Conservation (phyloP, 2,797 vertebrate genomes). For the Myotis daubentonii region DNA sequence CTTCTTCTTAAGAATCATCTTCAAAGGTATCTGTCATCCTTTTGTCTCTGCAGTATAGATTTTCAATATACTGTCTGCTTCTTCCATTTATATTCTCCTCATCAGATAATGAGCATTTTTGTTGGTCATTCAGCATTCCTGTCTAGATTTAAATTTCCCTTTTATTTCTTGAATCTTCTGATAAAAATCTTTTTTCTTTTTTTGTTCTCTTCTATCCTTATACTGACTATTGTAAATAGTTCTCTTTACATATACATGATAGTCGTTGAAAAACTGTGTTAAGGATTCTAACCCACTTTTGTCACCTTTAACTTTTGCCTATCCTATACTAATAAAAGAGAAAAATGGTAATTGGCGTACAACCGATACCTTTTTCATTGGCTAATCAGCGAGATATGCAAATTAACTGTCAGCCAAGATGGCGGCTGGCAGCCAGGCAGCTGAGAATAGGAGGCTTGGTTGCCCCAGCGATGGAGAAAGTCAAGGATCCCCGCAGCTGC, state of each 20-base stretch:
- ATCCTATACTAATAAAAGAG: no score
- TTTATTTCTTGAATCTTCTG: background rate
- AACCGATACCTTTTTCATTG: no score
- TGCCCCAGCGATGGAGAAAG: no score
- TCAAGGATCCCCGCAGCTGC: no score
- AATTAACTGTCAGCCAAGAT: no score
- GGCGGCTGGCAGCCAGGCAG: no score
- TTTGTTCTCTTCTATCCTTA: background rate
- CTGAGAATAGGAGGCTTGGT: no score
- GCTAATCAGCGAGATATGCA: no score
- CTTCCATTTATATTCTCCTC: background rate
- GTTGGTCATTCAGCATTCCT: background rate
- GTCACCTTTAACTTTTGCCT: background rate
- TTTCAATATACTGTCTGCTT: background rate
- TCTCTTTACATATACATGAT: background rate
- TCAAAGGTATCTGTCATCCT: background rate
- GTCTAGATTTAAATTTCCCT: background rate
- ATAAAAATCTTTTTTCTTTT: background rate
- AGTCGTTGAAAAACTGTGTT: background rate
- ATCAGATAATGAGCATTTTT: background rate
- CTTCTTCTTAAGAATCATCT: background rate
- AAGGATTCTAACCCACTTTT: background rate
- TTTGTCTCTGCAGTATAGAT: background rate
- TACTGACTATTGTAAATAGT: background rate
- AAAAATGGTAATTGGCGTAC: no score